phyloP scores from a whole-genome alignment of 2,797 vertebrate species.

The Mareca penelope region DNA sequence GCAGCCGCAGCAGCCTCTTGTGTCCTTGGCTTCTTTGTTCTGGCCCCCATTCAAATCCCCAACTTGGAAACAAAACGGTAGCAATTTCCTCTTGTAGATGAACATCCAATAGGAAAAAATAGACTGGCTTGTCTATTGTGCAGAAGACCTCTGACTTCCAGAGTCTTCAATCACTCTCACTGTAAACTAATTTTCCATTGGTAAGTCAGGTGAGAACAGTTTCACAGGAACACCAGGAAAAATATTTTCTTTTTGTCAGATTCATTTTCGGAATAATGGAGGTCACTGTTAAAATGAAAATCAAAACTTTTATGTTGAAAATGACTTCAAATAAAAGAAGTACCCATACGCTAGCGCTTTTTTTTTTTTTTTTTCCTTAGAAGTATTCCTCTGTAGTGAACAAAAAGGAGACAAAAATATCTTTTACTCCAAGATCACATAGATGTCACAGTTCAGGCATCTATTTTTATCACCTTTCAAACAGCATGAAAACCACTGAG shows the following conservation, averaged over 20 bases:
- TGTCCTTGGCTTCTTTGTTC: conserved; percentile 15
- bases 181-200: not conserved
- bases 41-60: not conserved
- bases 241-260: not conserved
- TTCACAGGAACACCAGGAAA: not conserved
- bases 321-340: not conserved
- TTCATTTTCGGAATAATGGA: not conserved
- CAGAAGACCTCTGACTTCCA: conserved; percentile 7
- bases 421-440: not conserved
- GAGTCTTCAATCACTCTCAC: conserved; percentile 27
- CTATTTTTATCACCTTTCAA: conserved; percentile 34
- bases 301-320: not conserved
- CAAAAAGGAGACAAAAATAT: not conserved
- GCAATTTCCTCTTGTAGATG: not conserved
- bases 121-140: conserved; percentile 19
- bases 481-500: not conserved
- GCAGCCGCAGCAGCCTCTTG: not conserved
- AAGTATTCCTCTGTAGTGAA: not conserved
- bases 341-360: not conserved
- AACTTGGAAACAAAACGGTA: not conserved
- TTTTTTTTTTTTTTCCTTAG: not conserved
- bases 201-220: not conserved
- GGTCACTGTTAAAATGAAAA: not conserved
- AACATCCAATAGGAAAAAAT: conserved; percentile 7
- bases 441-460: not conserved